Percentiles rank a stretch among this genome's conserved stretches.
Evolutionary conservation across 2,113 vertebrate species (phyloP).

Genomic region (Gobius niger): DNA sequence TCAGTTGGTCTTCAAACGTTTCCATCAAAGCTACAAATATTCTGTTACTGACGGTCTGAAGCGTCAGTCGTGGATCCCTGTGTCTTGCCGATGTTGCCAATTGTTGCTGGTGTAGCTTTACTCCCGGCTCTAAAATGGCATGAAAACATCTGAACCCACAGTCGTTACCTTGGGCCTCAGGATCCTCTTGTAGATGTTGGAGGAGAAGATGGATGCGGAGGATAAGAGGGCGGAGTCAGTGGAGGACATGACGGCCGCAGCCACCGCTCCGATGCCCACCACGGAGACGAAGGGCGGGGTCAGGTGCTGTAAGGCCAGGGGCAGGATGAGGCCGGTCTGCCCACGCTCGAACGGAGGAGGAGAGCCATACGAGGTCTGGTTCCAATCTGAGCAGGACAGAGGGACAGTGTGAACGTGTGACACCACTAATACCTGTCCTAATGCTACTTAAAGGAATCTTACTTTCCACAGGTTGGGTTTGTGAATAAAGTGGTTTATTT

Average conservation of each 20-base stretch:
- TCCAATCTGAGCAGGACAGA: conserved; percentile 39
- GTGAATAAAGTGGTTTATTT: too few species aligned
- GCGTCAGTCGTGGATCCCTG: too few species aligned
- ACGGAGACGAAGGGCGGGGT: conserved; percentile 39
- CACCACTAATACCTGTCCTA: too few species aligned
- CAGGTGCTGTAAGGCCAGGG: conserved; percentile 39
- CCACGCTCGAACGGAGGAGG: conserved; percentile 34
- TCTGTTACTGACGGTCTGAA: too few species aligned
- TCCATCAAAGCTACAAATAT: too few species aligned
- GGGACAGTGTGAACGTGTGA: background rate
- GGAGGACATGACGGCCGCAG: conserved; percentile 60
- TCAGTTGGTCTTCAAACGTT: too few species aligned
- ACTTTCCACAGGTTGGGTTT: too few species aligned
- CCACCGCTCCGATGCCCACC: conserved; percentile 46
- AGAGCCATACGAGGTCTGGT: conserved; percentile 40
- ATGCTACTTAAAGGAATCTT: too few species aligned
- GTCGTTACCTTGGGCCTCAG: conserved; percentile 24
- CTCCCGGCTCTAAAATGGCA: too few species aligned
- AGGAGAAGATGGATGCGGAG: conserved; percentile 57
- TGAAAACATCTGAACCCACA: too few species aligned
- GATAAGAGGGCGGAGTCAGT: conserved; percentile 66
- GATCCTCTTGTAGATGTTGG: conserved; percentile 47
- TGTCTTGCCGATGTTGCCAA: too few species aligned
- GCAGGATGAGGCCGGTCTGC: conserved; percentile 41
- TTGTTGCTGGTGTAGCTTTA: too few species aligned